phyloP scores from a whole-genome alignment of 2,888 invertebrate genomes.

The Hybos culiciformis region DNA sequence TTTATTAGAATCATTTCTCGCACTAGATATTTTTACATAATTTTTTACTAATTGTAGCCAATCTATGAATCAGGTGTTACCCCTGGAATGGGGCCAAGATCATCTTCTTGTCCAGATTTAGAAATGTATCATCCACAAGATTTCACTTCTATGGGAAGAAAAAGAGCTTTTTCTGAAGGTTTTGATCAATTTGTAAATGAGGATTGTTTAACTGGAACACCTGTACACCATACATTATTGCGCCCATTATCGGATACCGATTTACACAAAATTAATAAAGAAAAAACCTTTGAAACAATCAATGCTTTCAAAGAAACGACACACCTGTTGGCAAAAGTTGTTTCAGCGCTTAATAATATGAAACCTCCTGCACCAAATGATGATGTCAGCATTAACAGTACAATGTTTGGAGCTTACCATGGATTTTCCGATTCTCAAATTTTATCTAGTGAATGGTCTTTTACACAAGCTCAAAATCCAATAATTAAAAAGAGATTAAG shows the following conservation, averaged over 20 bases:
- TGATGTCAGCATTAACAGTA: constrained; percentile 20
- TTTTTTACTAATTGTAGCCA: constrained; percentile 40
- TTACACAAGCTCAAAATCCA: constrained; percentile 38
- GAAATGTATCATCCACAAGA: constrained; percentile 46
- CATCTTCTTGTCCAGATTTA: constrained; percentile 56
- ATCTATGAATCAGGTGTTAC: constrained; percentile 47
- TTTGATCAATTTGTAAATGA: constrained; percentile 30
- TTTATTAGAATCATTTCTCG: not conserved
- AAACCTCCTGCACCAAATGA: constrained; percentile 35
- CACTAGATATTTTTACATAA: not conserved
- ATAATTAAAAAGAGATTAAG: constrained; percentile 36
- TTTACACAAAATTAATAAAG: constrained; percentile 61
- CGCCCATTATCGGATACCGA: constrained; percentile 68
- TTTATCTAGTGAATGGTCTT: constrained; percentile 53
- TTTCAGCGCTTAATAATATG: constrained; percentile 57
- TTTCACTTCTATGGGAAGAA: constrained; percentile 39
- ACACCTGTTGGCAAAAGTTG: constrained; percentile 60
- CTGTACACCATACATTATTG: constrained; percentile 16
- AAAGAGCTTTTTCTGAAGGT: constrained; percentile 53
- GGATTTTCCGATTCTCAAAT: constrained; percentile 63
- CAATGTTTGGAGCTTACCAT: constrained; percentile 40
- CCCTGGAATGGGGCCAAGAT: constrained; percentile 35
- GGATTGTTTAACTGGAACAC: constrained; percentile 15
- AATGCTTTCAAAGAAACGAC: constrained; percentile 60
- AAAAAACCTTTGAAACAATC: constrained; percentile 49